Conservation (phyloP, 1,140 invertebrate genomes). For the Globodera ellingtonae region DNA sequence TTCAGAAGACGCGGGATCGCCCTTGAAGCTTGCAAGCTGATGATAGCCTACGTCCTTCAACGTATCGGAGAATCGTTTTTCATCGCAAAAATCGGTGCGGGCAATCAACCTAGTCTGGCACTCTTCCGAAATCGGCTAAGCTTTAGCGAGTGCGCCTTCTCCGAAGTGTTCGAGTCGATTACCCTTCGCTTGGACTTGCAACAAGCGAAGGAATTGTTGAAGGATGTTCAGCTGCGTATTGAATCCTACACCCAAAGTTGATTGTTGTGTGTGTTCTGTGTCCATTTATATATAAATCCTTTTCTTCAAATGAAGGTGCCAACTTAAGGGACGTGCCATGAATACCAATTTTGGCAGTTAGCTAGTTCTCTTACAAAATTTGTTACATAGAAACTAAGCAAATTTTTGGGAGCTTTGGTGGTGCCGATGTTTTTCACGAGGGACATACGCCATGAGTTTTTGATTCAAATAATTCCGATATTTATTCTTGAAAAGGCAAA, state of each 20-base stretch:
- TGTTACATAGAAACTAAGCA: too few species aligned
- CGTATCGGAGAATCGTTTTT: slow-evolving; percentile 14
- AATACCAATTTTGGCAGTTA: too few species aligned
- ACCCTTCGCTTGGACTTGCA: slow-evolving; percentile 7
- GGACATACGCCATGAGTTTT: too few species aligned
- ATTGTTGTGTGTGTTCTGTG: too few species aligned
- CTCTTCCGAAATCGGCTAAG: slow-evolving; percentile 24
- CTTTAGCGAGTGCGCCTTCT: slow-evolving; percentile 18
- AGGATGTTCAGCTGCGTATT: background rate
- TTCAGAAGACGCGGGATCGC: slow-evolving; percentile 34
- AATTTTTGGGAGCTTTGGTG: too few species aligned
- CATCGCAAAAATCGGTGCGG: slow-evolving; percentile 33
- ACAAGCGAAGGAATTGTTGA: slow-evolving; percentile 14
- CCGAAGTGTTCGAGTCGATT: slow-evolving; percentile 21
- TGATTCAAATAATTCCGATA: too few species aligned
- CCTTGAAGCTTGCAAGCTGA: slow-evolving; percentile 23
- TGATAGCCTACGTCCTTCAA: slow-evolving; percentile 31
- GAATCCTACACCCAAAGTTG: background rate
- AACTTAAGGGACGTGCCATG: too few species aligned
- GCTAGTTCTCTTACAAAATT: too few species aligned
- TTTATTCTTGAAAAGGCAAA: too few species aligned
- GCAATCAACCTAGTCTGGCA: slow-evolving; percentile 27
- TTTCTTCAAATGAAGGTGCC: too few species aligned
- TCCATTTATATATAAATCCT: too few species aligned
- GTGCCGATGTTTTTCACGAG: too few species aligned